Conservation (phyloP, 1,140 invertebrate species). For the Drosophila pruinosa region DNA sequence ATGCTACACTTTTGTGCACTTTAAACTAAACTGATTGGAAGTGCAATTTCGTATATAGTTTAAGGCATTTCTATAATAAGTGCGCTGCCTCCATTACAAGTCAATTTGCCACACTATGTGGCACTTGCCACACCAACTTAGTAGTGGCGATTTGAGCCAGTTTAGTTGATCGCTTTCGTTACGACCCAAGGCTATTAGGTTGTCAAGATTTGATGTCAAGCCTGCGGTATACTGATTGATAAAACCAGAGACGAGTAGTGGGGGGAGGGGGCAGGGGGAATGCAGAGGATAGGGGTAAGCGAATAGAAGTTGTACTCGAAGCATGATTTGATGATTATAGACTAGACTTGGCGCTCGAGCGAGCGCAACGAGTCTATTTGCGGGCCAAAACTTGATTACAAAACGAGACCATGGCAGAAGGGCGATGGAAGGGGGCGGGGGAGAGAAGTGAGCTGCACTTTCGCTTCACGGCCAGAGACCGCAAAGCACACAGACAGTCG, state of each 20-base stretch:
- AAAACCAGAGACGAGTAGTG: constrained; percentile 2
- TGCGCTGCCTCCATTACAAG: neutral
- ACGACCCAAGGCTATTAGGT: constrained; percentile 54
- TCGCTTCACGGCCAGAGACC: constrained; percentile 55
- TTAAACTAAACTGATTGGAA: neutral
- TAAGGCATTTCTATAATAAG: neutral
- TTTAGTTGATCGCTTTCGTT: constrained; percentile 31
- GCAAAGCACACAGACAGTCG: constrained; percentile 33
- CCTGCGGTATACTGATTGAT: constrained; percentile 58
- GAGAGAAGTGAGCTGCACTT: constrained; percentile 44
- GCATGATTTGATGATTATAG: constrained; percentile 77
- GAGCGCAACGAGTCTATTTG: constrained; percentile 70
- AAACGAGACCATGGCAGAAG: neutral
- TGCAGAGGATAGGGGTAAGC: constrained; percentile 10
- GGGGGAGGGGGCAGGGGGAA: neutral
- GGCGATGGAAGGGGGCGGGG: neutral
- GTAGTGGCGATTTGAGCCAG: constrained; percentile 1
- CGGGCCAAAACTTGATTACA: constrained; percentile 73
- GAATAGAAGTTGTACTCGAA: constrained; percentile 42
- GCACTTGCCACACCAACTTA: no score
- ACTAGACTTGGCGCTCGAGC: constrained; percentile 75
- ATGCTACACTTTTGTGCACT: neutral
- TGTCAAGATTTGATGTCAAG: constrained; percentile 71
- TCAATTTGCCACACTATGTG: neutral
- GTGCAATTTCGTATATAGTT: neutral